phyloP scores from a whole-genome alignment of 2,113 vertebrate genomes.

The Phyllostomus discolor region DNA sequence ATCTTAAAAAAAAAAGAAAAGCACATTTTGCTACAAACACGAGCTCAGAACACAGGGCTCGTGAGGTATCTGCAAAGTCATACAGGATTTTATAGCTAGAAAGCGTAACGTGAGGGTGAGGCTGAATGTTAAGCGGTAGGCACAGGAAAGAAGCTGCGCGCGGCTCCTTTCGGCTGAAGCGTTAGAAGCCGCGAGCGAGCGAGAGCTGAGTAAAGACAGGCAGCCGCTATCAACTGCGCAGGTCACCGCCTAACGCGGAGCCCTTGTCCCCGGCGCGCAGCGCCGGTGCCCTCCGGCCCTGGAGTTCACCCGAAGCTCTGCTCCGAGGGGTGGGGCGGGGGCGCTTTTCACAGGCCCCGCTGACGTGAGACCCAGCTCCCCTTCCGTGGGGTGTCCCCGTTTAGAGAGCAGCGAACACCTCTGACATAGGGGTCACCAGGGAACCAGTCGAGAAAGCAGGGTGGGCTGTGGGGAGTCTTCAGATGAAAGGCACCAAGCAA shows the following conservation, averaged over 20 bases:
- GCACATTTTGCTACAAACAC: not conserved
- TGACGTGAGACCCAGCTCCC: not conserved
- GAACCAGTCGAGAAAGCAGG: not conserved
- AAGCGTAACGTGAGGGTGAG: not conserved
- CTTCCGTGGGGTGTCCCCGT: not conserved
- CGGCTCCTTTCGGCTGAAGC: not conserved
- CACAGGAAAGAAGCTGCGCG: not conserved
- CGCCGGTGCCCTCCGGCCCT: not conserved
- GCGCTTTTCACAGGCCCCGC: rapidly evolving
- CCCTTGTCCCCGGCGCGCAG: not conserved
- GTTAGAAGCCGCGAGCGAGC: not conserved
- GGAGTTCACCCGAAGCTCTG: not conserved
- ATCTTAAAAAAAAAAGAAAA: no score
- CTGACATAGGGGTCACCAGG: not conserved
- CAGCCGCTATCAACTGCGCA: not conserved
- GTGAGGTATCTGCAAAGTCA: not conserved
- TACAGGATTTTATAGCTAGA: not conserved
- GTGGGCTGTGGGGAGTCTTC: not conserved
- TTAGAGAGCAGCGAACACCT: not conserved
- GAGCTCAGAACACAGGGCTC: not conserved
- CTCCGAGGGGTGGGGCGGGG: not conserved
- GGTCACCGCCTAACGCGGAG: not conserved
- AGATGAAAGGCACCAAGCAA: not conserved
- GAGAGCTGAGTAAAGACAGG: not conserved
- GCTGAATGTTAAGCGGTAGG: not conserved